These are phyloP conservation scores for Hipparchia semele DNA, from an alignment of 2,888 invertebrate species.

Conservation along the genomic window DNA sequence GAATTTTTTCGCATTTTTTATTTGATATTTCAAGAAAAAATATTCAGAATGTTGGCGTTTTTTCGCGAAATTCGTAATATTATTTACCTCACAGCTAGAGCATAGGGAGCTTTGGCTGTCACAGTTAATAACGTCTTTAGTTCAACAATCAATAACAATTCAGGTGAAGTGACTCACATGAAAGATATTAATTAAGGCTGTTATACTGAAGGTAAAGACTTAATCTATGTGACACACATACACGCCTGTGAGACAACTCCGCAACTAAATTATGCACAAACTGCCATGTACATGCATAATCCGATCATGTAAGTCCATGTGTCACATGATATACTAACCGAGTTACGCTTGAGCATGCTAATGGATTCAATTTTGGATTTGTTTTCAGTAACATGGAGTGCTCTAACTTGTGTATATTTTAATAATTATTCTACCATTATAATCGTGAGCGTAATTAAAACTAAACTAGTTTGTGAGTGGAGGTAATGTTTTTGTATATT, in stretches of 20 bases:
- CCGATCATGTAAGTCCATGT: conserved; percentile 8
- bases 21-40: too few species aligned
- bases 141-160: too few species aligned
- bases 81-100: too few species aligned
- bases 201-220: background rate
- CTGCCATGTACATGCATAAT: conserved; percentile 6
- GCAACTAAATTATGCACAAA: background rate
- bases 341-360: background rate
- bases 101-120: too few species aligned
- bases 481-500: too few species aligned
- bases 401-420: background rate
- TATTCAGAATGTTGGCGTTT: too few species aligned
- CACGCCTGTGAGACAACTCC: background rate
- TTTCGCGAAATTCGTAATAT: too few species aligned
- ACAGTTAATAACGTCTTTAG: too few species aligned
- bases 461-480: too few species aligned
- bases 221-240: background rate
- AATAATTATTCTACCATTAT: too few species aligned
- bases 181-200: background rate
- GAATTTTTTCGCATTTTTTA: too few species aligned
- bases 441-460: too few species aligned
- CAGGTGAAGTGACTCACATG: background rate
- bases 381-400: background rate
- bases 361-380: conserved; percentile 5
- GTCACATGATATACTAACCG: background rate